Percentiles rank a stretch among this genome's conserved stretches.
These are phyloP conservation scores for Cladorhizidae sp. DNA, from an alignment of 37 sponge, comb jelly and placozoan species.

Conservation along the genomic window DNA sequence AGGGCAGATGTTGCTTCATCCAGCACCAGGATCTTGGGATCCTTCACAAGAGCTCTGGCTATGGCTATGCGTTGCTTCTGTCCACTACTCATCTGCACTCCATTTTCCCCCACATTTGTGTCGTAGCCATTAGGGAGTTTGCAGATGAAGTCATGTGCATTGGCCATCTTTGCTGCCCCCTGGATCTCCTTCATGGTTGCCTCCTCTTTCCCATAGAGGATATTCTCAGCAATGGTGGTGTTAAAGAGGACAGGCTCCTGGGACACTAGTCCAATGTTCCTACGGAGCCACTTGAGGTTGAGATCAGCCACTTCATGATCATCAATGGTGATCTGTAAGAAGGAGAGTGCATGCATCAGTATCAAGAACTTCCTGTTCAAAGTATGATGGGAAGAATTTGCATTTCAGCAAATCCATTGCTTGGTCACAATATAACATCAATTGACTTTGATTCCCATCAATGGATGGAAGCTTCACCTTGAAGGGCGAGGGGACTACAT, in stretches of 20 bases:
- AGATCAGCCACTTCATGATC: conserved; percentile 67
- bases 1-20: conserved; percentile 96
- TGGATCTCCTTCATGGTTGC: conserved; percentile 82
- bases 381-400: no score
- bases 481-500: no score
- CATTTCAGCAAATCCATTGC: no score
- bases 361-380: no score
- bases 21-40: conserved; percentile 90
- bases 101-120: conserved; percentile 85
- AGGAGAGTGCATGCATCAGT: neutral
- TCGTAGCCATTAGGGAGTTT: conserved; percentile 82
- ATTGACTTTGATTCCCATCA: no score
- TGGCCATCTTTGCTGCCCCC: conserved; percentile 85
- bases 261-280: conserved; percentile 88
- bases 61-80: conserved; percentile 96
- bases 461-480: no score
- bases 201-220: conserved; percentile 77
- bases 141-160: conserved; percentile 87
- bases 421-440: no score
- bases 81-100: conserved; percentile 89
- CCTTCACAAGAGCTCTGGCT: conserved; percentile 88
- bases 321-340: conserved; percentile 64
- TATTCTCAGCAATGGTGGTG: conserved; percentile 94
- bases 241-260: conserved; percentile 98
- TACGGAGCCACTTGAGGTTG: conserved; percentile 87